phyloP scores from a whole-genome alignment of 2,113 vertebrate genomes.

The Pelusios castaneus region DNA sequence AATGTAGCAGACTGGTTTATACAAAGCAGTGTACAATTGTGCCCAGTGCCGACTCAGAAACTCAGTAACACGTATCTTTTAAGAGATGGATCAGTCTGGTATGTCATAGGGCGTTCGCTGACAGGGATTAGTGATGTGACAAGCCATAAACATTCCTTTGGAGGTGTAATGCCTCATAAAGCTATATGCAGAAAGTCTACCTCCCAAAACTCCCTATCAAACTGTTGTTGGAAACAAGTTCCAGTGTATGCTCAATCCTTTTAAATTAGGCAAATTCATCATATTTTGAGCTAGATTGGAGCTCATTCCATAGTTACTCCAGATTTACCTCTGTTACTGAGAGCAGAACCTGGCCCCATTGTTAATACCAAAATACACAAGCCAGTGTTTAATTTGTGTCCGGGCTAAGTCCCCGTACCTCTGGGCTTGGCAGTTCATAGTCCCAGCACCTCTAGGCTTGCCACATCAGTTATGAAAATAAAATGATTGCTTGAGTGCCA shows the following conservation, averaged over 20 bases:
- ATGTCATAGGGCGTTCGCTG: conserved; percentile 9
- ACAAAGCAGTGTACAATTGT: background rate
- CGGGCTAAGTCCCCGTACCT: no score
- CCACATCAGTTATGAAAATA: no score
- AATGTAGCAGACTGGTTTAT: background rate
- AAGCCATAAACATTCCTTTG: conserved; percentile 51
- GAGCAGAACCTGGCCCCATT: background rate
- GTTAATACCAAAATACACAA: accelerated
- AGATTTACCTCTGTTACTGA: background rate
- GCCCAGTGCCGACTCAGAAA: conserved; percentile 26
- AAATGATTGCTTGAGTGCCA: no score
- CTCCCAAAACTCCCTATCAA: background rate
- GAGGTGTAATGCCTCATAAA: conserved; percentile 32
- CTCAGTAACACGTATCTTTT: background rate
- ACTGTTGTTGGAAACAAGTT: background rate
- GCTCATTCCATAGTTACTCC: background rate
- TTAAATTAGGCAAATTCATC: background rate
- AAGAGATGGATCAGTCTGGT: conserved; percentile 50
- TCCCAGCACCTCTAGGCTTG: no score
- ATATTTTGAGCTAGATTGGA: background rate
- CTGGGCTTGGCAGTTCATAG: no score
- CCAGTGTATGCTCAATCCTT: accelerated
- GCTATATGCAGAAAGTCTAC: background rate
- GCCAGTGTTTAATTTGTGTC: background rate
- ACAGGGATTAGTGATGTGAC: conserved; percentile 44